A percentile compares a stretch with the other conserved stretches of the same genome.
phyloP scores from a whole-genome alignment of 2,113 vertebrate genomes.

The Aptenodytes forsteri region DNA sequence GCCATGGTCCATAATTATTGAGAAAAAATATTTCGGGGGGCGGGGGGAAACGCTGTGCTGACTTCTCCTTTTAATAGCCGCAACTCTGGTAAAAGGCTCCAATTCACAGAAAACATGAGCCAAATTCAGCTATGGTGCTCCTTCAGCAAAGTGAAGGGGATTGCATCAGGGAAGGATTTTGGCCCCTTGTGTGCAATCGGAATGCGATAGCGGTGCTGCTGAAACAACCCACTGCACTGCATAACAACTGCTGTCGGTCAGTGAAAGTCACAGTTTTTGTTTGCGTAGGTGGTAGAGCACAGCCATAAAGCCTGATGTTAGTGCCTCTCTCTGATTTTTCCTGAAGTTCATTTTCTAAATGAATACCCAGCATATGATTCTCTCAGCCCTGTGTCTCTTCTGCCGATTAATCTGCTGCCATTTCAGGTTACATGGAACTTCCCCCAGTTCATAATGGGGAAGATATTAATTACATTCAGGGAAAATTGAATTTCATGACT shows the following conservation, averaged over 20 bases:
- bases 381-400: not conserved
- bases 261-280: not conserved
- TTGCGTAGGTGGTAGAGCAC: not conserved
- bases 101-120: not conserved
- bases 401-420: not conserved
- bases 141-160: not conserved
- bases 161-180: not conserved
- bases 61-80: not conserved
- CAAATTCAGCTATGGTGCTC: not conserved
- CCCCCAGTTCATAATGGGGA: not conserved
- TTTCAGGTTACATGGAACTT: not conserved
- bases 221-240: not conserved
- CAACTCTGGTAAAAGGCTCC: not conserved
- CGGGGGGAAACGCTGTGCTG: not conserved
- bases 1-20: not conserved
- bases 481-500: slow-evolving; percentile 40
- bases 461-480: slow-evolving; percentile 41
- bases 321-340: not conserved
- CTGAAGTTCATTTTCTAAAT: slow-evolving; percentile 25
- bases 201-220: not conserved
- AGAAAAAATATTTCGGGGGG: not conserved
- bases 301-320: not conserved
- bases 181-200: not conserved
- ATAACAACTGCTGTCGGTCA: not conserved
- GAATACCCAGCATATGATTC: not conserved